Evolutionary conservation across 2,888 invertebrate genomes (phyloP).

Genomic region (Netelia fuscicornis): DNA sequence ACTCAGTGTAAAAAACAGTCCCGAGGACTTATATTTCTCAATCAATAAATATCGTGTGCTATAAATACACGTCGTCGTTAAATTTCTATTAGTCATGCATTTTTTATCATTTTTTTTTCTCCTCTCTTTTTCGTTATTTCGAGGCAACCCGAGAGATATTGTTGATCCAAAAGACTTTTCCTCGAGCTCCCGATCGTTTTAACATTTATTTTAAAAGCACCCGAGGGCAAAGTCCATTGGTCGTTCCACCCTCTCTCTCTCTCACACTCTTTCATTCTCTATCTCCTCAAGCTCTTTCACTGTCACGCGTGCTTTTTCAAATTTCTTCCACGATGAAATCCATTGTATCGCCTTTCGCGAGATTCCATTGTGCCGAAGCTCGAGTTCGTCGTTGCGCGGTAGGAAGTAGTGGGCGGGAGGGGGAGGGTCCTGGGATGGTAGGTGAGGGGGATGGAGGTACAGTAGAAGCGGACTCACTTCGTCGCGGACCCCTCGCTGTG

Average conservation of each 20-base stretch:
- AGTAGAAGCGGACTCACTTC: constrained; percentile 50
- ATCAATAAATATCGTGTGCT: not conserved
- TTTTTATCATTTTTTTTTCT: not conserved
- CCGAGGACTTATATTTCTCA: no score
- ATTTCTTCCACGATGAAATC: constrained; percentile 70
- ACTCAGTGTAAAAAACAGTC: no score
- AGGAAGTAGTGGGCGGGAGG: constrained; percentile 33
- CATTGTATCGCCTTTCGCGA: constrained; percentile 64
- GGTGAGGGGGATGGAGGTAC: constrained; percentile 25
- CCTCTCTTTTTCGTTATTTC: not conserved
- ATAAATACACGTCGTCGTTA: not conserved
- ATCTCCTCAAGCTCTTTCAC: not conserved
- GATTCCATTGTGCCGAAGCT: constrained; percentile 66
- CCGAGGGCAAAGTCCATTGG: constrained; percentile 45
- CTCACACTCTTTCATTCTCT: not conserved
- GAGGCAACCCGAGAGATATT: not conserved
- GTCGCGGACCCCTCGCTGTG: constrained; percentile 34
- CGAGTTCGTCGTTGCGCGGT: constrained; percentile 29
- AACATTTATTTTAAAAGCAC: constrained; percentile 1
- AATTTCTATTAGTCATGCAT: not conserved
- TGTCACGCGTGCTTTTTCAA: constrained; percentile 45
- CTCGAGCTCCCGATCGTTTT: constrained; percentile 6
- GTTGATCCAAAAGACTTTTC: not conserved
- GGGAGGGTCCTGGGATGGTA: not conserved
- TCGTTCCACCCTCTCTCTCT: constrained; percentile 42